Percentiles rank a stretch among this genome's conserved stretches.
Evolutionary conservation across 2,113 vertebrate genomes (phyloP).

Genomic region (Myotis lucifugus): DNA sequence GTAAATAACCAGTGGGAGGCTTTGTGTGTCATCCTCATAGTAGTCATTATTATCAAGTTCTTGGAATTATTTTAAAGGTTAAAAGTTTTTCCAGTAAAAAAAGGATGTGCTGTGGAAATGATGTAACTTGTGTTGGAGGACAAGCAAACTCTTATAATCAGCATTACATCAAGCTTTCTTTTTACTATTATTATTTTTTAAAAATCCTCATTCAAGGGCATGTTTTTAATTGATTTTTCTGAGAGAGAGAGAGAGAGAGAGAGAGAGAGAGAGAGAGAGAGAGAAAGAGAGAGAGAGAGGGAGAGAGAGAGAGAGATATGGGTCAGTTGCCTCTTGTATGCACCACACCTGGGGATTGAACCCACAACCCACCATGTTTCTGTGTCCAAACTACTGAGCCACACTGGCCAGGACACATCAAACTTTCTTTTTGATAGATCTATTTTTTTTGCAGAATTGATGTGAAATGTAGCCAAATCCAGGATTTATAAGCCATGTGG

Average conservation of each 20-base stretch:
- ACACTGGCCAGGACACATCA: background rate
- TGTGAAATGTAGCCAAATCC: conserved; percentile 28
- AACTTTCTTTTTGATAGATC: conserved; percentile 24
- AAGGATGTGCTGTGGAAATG: background rate
- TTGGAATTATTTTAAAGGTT: background rate
- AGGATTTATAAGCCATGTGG: background rate
- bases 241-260: too few relatives aligned
- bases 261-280: background rate
- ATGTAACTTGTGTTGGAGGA: background rate
- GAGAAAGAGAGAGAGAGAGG: too few relatives aligned
- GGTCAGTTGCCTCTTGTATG: background rate
- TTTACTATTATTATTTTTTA: background rate
- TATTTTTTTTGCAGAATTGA: conserved; percentile 30
- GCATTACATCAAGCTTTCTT: background rate
- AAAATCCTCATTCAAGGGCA: background rate
- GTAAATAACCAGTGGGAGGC: background rate
- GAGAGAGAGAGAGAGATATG: background rate
- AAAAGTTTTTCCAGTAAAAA: background rate
- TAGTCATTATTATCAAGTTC: background rate
- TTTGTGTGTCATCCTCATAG: fast-evolving
- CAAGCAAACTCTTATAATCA: background rate
- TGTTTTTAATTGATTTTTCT: background rate
- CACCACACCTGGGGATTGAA: background rate
- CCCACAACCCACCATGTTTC: background rate
- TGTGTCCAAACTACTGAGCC: background rate